Evolutionary conservation across 2,113 vertebrate species (phyloP).

Genomic region (Poecilia latipinna): DNA sequence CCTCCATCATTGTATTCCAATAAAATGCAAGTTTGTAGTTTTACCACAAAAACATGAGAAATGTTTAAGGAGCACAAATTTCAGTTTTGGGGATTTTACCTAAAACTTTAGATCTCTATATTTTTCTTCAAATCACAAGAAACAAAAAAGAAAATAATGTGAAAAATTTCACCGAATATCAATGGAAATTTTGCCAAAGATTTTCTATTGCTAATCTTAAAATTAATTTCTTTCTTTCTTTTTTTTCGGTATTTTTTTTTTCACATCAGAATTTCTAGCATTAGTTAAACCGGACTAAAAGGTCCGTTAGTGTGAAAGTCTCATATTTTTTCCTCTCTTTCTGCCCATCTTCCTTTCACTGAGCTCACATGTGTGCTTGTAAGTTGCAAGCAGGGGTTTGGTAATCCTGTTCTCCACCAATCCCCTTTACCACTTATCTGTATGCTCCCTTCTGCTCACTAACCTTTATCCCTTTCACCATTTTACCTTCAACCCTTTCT

Average conservation of each 20-base stretch:
- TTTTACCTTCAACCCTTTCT: conserved; percentile 24
- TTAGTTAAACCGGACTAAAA: background rate
- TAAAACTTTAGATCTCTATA: background rate
- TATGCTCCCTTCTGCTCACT: conserved; percentile 32
- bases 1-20: no score
- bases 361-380: conserved; percentile 21
- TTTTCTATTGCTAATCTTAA: background rate
- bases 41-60: no score
- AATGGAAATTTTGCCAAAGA: no score
- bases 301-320: conserved; percentile 6
- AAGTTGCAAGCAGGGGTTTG: conserved; percentile 45
- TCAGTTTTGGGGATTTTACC: background rate
- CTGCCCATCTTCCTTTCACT: conserved; percentile 32
- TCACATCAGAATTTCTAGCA: background rate
- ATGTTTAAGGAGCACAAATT: no score
- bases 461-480: conserved; percentile 27
- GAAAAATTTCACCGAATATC: background rate
- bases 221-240: background rate
- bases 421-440: conserved; percentile 48
- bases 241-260: background rate
- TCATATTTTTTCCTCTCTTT: conserved; percentile 10
- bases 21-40: no score
- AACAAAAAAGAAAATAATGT: background rate
- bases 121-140: background rate
- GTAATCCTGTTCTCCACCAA: conserved; percentile 52